A percentile compares a stretch with the other conserved stretches of the same genome.
These are phyloP conservation scores for Pholis gunnellus DNA, from an alignment of 2,113 vertebrate genomes.

Conservation along the genomic window DNA sequence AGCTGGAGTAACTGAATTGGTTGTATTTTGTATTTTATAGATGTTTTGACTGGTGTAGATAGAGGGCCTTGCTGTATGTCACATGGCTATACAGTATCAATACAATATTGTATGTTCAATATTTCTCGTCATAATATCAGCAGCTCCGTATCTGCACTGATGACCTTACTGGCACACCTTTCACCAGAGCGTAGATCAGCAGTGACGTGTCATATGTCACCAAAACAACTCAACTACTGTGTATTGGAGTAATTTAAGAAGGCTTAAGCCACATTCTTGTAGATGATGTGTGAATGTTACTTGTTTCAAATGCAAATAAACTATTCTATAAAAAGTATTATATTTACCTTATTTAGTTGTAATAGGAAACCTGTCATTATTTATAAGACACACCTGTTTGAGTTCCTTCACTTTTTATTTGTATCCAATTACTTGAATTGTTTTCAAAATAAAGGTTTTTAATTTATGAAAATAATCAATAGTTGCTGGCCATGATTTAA, in stretches of 20 bases:
- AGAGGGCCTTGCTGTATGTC: background rate
- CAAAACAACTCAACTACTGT: too few species aligned
- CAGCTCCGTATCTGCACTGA: background rate
- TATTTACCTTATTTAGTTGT: background rate
- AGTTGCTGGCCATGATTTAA: background rate
- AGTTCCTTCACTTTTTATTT: background rate
- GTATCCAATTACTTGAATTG: background rate
- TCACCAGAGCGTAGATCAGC: background rate
- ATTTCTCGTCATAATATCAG: background rate
- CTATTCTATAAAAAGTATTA: background rate
- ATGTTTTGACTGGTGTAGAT: background rate
- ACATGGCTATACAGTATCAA: background rate
- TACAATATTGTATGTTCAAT: background rate
- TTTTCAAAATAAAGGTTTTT: background rate
- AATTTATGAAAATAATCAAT: background rate
- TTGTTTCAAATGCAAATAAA: background rate
- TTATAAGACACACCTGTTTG: background rate
- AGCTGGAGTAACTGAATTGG: background rate
- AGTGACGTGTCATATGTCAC: background rate
- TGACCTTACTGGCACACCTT: background rate
- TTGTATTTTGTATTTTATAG: background rate
- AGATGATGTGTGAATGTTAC: background rate
- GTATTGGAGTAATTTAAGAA: background rate
- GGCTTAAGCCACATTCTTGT: background rate
- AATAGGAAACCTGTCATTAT: background rate